Evolutionary conservation across 2,113 vertebrate species (phyloP).

Genomic region (Pluvialis apricaria): DNA sequence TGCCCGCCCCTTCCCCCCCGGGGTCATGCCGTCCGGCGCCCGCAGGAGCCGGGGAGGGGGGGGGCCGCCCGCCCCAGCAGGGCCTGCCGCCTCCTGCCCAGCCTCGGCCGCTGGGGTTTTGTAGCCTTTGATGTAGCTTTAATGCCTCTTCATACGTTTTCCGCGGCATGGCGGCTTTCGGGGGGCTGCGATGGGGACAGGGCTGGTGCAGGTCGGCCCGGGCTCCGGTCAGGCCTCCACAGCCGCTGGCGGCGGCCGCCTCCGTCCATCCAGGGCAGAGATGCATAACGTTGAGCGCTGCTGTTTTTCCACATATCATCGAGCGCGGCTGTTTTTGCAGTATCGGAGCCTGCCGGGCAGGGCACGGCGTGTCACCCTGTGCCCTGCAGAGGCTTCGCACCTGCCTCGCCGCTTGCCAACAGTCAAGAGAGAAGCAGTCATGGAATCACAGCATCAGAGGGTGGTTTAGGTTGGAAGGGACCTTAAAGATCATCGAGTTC

Average conservation of each 20-base stretch:
- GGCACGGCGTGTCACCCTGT: too few species aligned
- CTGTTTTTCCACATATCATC: too few species aligned
- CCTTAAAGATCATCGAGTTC: too few species aligned
- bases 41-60: neutral
- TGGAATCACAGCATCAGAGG: too few species aligned
- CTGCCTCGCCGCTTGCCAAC: accelerated
- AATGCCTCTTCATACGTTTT: neutral
- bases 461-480: too few species aligned
- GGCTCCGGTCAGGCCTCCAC: neutral
- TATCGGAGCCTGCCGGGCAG: neutral
- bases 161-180: neutral
- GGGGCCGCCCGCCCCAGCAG: neutral
- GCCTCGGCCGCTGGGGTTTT: accelerated
- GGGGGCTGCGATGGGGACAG: neutral
- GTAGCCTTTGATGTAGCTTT: neutral
- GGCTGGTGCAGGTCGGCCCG: too few species aligned
- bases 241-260: neutral
- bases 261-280: neutral
- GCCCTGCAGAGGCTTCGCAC: neutral
- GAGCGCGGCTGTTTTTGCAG: neutral
- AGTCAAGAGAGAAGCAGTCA: too few species aligned
- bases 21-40: too few species aligned
- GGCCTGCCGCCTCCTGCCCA: accelerated
- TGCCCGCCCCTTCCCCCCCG: too few species aligned
- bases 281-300: accelerated